Base-by-base conservation (phyloP, 2,888 invertebrate species). In the Omphaloscelis lunosa region DNA sequence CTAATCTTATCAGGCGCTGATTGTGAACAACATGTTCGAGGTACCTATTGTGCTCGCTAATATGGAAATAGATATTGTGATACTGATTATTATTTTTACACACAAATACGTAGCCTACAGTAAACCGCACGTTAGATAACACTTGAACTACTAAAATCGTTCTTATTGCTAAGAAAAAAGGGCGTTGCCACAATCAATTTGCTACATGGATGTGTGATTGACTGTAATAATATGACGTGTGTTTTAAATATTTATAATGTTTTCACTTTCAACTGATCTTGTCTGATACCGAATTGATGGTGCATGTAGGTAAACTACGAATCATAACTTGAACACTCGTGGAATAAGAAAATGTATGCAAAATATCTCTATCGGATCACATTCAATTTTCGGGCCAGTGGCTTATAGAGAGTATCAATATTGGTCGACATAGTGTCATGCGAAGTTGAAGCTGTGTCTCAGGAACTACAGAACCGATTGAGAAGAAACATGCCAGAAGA, bases 1-100 rank as follows among this genome's bases (percentile, higher is more conserved):
- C n/a, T 62, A 66, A 82, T 79, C 80, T 79, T 68, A 82, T 82
- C 82, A 45, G 0, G 27, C 39, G 51, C 51, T 70, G 62, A 78
- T 78, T n/a, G 48, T 61, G 48, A 11, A 15, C 61, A 39, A 62
- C 39, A 27, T 69, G 53, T 61, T 78, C 59, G 61, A 17, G 1
- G 80, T 59, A 41, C 41, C 41, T 41, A 80, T 67, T 66, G 68
- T 48, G 48, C 27, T 66, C 65, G 53, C 12, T 61, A 51, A 34
- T 69, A 68, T 53, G 45, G 53, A 80, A 72, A 80, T 59, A 67
- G n/a, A 39, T 53, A 53, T 68, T 62, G 39, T 41, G 39, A 56
- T 29, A n/a, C n/a, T 39, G 45, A 79, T 78, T 39, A 62, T 56
- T 51, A 62, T 29, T 23, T 75, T 53, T 59, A 53, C 45, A 72